Base-by-base conservation (phyloP, 1,140 invertebrate genomes). In the Rhynchophorus ferrugineus region DNA sequence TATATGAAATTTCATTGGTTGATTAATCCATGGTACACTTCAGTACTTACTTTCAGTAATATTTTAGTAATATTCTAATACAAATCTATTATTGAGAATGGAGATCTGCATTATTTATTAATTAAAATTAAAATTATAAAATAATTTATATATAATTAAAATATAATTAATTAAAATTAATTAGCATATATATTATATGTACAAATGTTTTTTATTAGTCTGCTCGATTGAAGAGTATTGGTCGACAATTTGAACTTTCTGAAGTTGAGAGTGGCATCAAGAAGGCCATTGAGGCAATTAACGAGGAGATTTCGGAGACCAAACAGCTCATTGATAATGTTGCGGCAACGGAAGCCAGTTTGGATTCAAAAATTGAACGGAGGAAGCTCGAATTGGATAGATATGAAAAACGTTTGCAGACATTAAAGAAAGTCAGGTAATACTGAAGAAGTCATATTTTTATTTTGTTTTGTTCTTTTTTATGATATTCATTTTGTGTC, bases 281-380 rank as follows among this genome's bases (percentile, higher is more conserved):
- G 58, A 76, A 82, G 49, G 83, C 85, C 1, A 78, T 91, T 8
- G 79, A 80, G 55, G 73, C 73, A 35, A 78, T 82, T 2, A 79
- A 78, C 59, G 74, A 73, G 49, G 85, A 90, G 62, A 82, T 89
- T n/a, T 69, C 75, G 3, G 82, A 84, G 52, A 86, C 79, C 0
- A 78, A 82, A 44, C 76, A 79, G 38, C 80, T 87, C 65, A 86
- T 94, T 45, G 84, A 87, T 58, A 92, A 85, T 71, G 84, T 95
- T 9, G 83, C 87, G 38, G 83, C 84, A 21, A 89, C 86, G 63
- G 85, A 95, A 75, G 78, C 84, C 49, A 91, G 83, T 60, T 71
- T 98, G 0, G 91, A 95, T 59, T 77, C 80, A 1, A 95, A 97
- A 75, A 89, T 98, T 54, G 92, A 97, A 66, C 85, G 95, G 38